Evolutionary conservation across 2,797 vertebrate genomes (phyloP).

Genomic region (Poecilia gillii): DNA sequence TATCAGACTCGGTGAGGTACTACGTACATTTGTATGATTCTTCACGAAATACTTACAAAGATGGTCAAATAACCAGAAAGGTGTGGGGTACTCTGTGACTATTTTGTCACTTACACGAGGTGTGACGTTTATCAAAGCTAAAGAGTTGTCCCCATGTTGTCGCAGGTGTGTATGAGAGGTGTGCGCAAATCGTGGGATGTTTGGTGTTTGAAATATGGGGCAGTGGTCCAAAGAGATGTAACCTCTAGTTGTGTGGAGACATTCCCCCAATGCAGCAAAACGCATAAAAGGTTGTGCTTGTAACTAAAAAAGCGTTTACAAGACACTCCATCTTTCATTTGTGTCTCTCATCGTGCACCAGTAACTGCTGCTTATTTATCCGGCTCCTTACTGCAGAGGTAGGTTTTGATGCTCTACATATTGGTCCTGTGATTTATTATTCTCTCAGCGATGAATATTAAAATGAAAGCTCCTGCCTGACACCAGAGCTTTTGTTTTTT

Average conservation of each 20-base stretch:
- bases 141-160: too few species aligned
- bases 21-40: too few species aligned
- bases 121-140: too few species aligned
- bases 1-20: too few species aligned
- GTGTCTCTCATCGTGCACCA: not conserved
- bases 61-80: too few species aligned
- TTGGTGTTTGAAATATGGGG: too few species aligned
- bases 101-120: too few species aligned
- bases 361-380: not conserved
- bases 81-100: too few species aligned
- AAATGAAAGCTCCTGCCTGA: not conserved
- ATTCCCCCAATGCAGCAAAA: not conserved
- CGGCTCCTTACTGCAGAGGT: slow-evolving; percentile 1
- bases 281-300: not conserved
- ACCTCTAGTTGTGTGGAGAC: not conserved
- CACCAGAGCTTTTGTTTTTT: not conserved
- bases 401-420: slow-evolving; percentile 5
- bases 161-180: too few species aligned
- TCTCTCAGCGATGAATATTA: slow-evolving; percentile 14
- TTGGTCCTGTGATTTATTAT: slow-evolving; percentile 16
- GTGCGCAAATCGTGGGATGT: too few species aligned
- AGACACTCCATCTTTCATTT: not conserved
- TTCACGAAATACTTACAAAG: too few species aligned
- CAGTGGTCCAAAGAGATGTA: too few species aligned
- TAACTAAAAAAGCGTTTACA: not conserved